Conservation (phyloP, 2,888 invertebrate genomes). For the Agelastica alni region DNA sequence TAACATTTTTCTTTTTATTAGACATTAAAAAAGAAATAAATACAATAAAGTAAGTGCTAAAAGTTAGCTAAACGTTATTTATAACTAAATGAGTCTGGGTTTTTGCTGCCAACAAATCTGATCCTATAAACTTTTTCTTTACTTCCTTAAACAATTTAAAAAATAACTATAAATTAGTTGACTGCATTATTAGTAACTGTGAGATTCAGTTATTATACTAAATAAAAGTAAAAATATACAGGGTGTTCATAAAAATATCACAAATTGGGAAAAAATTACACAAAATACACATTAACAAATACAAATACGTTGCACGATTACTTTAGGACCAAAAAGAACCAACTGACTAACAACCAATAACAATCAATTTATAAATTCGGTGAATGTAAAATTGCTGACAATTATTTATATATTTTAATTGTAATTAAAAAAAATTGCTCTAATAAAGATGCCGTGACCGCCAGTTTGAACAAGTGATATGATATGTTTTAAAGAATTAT, state of each 20-base stretch:
- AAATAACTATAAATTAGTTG: slow-evolving; percentile 28
- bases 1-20: slow-evolving; percentile 37
- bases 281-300: slow-evolving; percentile 14
- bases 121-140: slow-evolving; percentile 10
- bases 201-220: slow-evolving; percentile 40
- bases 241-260: slow-evolving; percentile 33
- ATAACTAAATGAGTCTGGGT: slow-evolving; percentile 30
- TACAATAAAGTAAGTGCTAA: slow-evolving; percentile 41
- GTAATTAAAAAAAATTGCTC: too few species aligned
- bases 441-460: too few species aligned
- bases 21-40: slow-evolving; percentile 44
- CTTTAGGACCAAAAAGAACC: slow-evolving; percentile 4
- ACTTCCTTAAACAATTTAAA: slow-evolving; percentile 6
- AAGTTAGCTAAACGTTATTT: slow-evolving; percentile 39
- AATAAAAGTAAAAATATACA: slow-evolving; percentile 31
- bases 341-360: slow-evolving; percentile 8
- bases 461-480: too few species aligned
- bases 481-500: too few species aligned
- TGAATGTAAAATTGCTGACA: too few species aligned
- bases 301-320: slow-evolving; percentile 3
- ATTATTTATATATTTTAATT: too few species aligned
- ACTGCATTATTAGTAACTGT: slow-evolving; percentile 37
- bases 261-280: slow-evolving; percentile 21
- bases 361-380: too few species aligned
- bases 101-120: slow-evolving; percentile 31